Evolutionary conservation across 1,140 invertebrate species (phyloP).

Genomic region (Melipona quadrifasciata): DNA sequence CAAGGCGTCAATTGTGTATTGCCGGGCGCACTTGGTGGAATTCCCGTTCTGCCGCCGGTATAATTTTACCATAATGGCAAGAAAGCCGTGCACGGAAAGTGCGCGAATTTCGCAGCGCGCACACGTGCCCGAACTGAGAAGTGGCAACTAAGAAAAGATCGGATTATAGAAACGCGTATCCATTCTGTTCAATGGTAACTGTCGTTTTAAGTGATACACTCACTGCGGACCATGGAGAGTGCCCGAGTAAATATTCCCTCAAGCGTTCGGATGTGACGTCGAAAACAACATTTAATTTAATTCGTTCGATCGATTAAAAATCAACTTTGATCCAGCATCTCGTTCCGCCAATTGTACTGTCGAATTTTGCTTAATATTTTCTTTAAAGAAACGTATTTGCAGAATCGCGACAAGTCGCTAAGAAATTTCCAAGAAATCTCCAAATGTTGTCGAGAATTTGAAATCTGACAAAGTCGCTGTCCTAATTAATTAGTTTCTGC

Average conservation of each 20-base stretch:
- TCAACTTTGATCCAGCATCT: too few species aligned
- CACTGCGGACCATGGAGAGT: accelerated
- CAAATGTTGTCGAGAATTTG: too few species aligned
- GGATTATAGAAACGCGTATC: background rate
- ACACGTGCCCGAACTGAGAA: background rate
- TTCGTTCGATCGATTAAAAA: too few species aligned
- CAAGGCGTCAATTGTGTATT: constrained; percentile 17
- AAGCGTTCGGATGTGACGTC: background rate
- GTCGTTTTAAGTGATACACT: background rate
- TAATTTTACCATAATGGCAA: background rate
- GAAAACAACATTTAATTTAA: background rate
- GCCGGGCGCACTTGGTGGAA: background rate
- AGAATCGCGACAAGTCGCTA: too few species aligned
- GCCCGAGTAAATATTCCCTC: background rate
- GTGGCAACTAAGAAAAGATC: background rate
- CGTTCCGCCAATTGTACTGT: too few species aligned
- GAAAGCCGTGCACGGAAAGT: background rate
- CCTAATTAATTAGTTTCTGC: too few species aligned
- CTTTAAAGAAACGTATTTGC: too few species aligned
- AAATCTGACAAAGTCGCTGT: too few species aligned
- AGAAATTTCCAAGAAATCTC: too few species aligned
- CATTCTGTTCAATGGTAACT: background rate
- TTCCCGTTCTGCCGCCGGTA: background rate
- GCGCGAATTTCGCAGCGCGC: background rate
- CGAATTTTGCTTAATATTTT: too few species aligned